Evolutionary conservation across 30 jellyfish, hydroid and myxozoan genomes (phyloP).

Genomic region (Mastigias papua): DNA sequence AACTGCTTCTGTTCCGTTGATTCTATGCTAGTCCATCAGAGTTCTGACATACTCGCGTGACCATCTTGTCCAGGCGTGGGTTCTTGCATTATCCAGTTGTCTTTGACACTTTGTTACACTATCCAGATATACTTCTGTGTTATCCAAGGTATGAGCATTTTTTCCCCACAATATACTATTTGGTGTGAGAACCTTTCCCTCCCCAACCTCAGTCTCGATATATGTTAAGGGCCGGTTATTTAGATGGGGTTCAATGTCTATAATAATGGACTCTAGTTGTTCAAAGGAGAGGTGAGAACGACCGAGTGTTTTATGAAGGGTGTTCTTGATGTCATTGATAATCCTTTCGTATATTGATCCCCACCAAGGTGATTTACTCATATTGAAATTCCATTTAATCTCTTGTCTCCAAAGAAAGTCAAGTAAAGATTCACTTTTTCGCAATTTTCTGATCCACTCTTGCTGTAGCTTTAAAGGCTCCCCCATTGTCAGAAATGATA

Average conservation of each 20-base stretch:
- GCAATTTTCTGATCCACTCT: constrained; percentile 6
- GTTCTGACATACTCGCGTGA: constrained; percentile 18
- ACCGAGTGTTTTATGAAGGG: constrained; percentile 24
- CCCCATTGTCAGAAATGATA: constrained; percentile 38
- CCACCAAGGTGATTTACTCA: constrained; percentile 45
- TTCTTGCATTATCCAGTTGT: constrained; percentile 54
- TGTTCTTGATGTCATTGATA: constrained; percentile 20
- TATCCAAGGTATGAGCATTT: constrained; percentile 41
- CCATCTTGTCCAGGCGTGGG: constrained; percentile 62
- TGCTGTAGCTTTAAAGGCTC: constrained; percentile 47
- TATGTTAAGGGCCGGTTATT: constrained; percentile 50
- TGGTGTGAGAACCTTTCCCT: constrained; percentile 56
- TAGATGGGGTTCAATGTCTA: constrained; percentile 32
- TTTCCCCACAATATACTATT: constrained; percentile 64
- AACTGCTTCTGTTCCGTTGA: constrained; percentile 29
- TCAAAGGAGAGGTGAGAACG: constrained; percentile 18
- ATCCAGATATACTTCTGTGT: constrained; percentile 23
- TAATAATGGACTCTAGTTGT: constrained; percentile 8
- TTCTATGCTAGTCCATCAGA: constrained; percentile 56
- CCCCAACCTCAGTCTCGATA: constrained; percentile 49
- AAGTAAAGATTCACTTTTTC: constrained; percentile 31
- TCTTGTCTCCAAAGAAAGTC: constrained; percentile 54
- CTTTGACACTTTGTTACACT: constrained; percentile 51
- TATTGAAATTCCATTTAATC: constrained; percentile 36
- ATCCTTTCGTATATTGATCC: constrained; percentile 39